Percentiles rank a stretch among this genome's conserved stretches.
Evolutionary conservation across 2,797 vertebrate genomes (phyloP).

Genomic region (Hippocampus kuda): DNA sequence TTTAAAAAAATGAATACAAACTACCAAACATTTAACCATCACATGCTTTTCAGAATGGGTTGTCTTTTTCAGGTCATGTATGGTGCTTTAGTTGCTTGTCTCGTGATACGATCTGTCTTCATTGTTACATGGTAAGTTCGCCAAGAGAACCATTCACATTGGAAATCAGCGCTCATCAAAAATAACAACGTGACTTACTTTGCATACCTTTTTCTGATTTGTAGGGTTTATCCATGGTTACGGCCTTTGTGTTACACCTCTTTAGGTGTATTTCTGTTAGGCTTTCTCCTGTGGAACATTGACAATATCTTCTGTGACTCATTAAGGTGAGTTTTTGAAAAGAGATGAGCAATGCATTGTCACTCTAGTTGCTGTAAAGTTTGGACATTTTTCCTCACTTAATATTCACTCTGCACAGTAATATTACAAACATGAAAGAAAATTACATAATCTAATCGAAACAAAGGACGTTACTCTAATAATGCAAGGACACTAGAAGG

Average conservation of each 20-base stretch:
- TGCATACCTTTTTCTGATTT: slow-evolving; percentile 11
- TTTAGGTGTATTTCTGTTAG: slow-evolving; percentile 83
- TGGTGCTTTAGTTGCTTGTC: slow-evolving; percentile 78
- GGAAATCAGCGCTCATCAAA: neutral
- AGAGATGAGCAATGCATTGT: neutral
- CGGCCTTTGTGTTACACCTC: slow-evolving; percentile 84
- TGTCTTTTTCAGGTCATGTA: slow-evolving; percentile 82
- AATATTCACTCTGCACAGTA: no score
- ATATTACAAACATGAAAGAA: no score
- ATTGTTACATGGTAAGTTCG: slow-evolving; percentile 90
- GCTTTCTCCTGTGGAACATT: slow-evolving; percentile 93
- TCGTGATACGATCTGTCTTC: slow-evolving; percentile 89
- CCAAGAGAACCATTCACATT: neutral
- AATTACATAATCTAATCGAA: no score
- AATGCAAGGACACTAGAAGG: no score
- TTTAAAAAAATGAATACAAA: neutral
- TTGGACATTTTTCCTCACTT: no score
- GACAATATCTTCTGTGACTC: slow-evolving; percentile 93
- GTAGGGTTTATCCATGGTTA: slow-evolving; percentile 95
- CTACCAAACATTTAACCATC: neutral
- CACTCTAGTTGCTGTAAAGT: neutral
- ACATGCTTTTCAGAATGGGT: neutral
- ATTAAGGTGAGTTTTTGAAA: slow-evolving; percentile 66
- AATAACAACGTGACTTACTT: neutral
- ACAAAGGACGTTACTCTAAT: no score